A percentile compares a stretch with the other conserved stretches of the same genome.
These are phyloP conservation scores for Heliconius ismenius DNA, from an alignment of 2,888 invertebrate species.

Conservation along the genomic window DNA sequence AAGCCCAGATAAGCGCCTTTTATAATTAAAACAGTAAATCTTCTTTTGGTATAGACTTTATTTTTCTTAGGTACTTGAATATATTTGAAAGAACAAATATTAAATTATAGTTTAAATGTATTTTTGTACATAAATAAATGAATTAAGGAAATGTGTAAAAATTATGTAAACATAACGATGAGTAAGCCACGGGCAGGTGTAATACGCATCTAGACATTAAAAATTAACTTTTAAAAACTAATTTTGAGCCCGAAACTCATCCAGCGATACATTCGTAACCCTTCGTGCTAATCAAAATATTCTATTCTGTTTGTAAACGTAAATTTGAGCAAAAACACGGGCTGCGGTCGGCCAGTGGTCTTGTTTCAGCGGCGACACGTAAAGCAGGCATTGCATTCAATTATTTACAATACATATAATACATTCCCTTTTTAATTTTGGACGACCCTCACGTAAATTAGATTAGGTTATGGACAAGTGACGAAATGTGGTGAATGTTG, in stretches of 20 bases:
- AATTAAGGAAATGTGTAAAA: not conserved
- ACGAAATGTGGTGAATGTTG: conserved; percentile 2
- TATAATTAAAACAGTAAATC: conserved; percentile 29
- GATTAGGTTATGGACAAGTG: conserved; percentile 15
- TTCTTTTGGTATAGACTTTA: conserved; percentile 5
- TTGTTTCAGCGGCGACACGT: conserved; percentile 30
- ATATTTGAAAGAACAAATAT: not conserved
- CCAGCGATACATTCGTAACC: conserved; percentile 48
- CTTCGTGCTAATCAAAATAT: conserved; percentile 72
- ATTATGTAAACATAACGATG: not conserved
- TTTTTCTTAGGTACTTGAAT: not conserved
- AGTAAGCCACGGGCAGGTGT: conserved; percentile 30
- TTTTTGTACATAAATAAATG: no score
- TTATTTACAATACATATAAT: conserved; percentile 77
- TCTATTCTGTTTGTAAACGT: conserved; percentile 71
- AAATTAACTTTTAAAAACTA: conserved; percentile 53
- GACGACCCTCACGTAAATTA: conserved; percentile 12
- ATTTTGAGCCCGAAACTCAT: conserved; percentile 56
- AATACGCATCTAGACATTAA: conserved; percentile 25
- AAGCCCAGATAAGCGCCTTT: conserved; percentile 24
- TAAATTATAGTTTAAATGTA: no score
- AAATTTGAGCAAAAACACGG: conserved; percentile 68
- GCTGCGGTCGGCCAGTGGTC: conserved; percentile 60
- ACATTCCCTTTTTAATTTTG: conserved; percentile 79
- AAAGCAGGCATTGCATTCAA: conserved; percentile 66